phyloP scores from a whole-genome alignment of 2,113 vertebrate genomes.

The Gallinago jamesoni region DNA sequence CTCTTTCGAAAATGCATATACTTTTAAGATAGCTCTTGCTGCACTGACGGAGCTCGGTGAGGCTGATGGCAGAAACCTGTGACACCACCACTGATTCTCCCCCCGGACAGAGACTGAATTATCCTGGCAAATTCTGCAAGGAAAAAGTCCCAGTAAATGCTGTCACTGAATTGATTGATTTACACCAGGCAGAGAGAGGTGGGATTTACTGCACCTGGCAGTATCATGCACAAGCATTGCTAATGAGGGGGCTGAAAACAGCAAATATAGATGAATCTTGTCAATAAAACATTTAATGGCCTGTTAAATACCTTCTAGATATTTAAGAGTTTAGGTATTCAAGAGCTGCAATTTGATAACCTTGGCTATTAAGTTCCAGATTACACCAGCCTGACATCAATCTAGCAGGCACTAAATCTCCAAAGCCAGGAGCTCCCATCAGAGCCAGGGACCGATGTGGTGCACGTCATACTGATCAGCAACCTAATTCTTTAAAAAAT shows the following conservation, averaged over 20 bases:
- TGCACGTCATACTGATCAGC: background rate
- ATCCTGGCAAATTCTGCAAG: conserved; percentile 7
- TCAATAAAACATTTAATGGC: conserved; percentile 36
- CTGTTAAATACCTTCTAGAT: conserved; percentile 43
- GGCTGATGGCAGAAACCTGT: background rate
- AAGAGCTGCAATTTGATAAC: conserved; percentile 26
- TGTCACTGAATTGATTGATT: conserved; percentile 37
- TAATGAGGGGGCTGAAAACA: conserved; percentile 32
- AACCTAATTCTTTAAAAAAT: background rate
- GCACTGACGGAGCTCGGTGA: background rate
- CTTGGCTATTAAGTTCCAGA: background rate
- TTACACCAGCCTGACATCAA: conserved; percentile 6
- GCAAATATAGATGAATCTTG: conserved; percentile 28
- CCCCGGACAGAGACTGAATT: background rate
- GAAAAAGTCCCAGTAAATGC: background rate
- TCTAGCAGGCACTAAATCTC: background rate
- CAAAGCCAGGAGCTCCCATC: background rate
- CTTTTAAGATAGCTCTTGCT: background rate
- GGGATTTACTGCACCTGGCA: conserved; percentile 55
- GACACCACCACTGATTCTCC: background rate
- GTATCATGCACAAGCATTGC: conserved; percentile 2
- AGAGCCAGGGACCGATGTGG: background rate
- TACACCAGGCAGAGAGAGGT: background rate
- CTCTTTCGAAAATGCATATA: background rate
- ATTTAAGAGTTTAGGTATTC: conserved; percentile 25